Percentiles rank a stretch among this genome's conserved stretches.
Conservation (phyloP, 2,113 vertebrate genomes). For the Ceyx cyanopectus region DNA sequence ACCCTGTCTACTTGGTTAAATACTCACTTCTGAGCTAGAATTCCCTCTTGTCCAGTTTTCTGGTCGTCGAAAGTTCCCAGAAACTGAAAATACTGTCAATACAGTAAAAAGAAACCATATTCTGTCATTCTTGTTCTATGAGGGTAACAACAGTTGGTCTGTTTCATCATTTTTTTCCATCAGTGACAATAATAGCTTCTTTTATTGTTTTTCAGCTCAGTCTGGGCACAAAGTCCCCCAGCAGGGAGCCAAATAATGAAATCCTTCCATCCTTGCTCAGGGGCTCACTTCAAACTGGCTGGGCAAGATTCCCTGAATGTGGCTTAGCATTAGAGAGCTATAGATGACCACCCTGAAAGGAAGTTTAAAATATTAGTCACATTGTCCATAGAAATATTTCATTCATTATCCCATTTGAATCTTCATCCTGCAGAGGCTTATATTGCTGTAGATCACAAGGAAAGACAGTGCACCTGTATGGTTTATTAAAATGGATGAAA, state of each 20-base stretch:
- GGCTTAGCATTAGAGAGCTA: neutral
- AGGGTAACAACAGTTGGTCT: neutral
- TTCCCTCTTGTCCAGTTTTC: constrained; percentile 11
- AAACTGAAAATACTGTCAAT: constrained; percentile 16
- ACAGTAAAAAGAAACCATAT: neutral
- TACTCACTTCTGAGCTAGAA: neutral
- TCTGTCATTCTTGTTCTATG: neutral
- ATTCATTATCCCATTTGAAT: neutral
- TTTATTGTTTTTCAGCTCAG: constrained; percentile 38
- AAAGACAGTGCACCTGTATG: neutral
- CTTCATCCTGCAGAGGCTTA: neutral
- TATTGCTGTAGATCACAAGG: neutral
- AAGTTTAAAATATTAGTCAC: neutral
- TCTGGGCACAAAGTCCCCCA: neutral
- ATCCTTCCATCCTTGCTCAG: neutral
- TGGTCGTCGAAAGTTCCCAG: neutral
- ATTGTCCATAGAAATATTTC: neutral
- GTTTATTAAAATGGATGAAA: neutral
- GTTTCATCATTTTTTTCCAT: constrained; percentile 42
- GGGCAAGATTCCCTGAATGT: neutral
- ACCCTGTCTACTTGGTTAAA: neutral
- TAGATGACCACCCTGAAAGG: neutral
- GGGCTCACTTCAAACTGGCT: neutral
- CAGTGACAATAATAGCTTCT: constrained; percentile 4
- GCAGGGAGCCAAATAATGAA: constrained; percentile 24